phyloP scores from a whole-genome alignment of 35 echinoderm and acorn worm species.

The Apostichopus californicus region DNA sequence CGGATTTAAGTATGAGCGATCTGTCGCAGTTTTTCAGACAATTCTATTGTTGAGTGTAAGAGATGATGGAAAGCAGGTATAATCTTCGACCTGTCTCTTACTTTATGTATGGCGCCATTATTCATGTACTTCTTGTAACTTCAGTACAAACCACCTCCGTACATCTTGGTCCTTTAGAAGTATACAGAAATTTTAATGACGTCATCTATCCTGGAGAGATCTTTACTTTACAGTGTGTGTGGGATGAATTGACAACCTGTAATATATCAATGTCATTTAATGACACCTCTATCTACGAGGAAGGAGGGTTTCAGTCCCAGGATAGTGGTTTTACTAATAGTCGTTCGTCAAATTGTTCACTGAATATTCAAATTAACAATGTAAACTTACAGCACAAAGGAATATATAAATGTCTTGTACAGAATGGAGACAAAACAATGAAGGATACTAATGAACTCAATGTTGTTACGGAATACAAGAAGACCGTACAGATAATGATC shows the following conservation, averaged over 20 bases:
- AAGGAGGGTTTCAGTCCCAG: neutral
- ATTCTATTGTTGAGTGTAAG: no score
- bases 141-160: neutral
- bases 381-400: neutral
- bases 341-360: neutral
- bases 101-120: no score
- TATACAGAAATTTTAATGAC: neutral
- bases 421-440: neutral
- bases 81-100: no score
- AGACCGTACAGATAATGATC: no score
- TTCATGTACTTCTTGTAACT: no score
- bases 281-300: neutral
- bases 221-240: neutral
- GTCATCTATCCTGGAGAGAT: neutral
- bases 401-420: neutral
- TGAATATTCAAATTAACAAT: conserved; percentile 3
- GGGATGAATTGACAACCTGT: neutral
- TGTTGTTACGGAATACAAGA: no score
- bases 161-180: neutral
- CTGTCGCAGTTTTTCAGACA: no score
- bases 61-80: no score
- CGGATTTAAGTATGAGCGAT: no score
- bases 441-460: neutral
- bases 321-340: neutral
- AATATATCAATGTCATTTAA: neutral